phyloP scores from a whole-genome alignment of 2,113 vertebrate species.

The Garra rufa region DNA sequence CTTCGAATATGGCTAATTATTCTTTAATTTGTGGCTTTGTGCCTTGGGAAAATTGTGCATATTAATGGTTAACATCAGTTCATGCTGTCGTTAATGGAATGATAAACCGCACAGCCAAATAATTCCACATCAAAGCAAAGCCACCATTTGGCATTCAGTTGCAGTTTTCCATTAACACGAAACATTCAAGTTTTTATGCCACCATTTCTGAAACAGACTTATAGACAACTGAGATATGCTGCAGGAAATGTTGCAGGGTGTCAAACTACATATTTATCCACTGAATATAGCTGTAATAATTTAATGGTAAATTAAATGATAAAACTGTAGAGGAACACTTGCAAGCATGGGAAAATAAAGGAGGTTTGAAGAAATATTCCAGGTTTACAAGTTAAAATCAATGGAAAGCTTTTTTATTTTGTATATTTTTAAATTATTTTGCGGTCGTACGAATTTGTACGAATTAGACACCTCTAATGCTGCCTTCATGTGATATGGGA shows the following conservation, averaged over 20 bases:
- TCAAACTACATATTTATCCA: neutral
- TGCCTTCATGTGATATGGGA: too few species aligned
- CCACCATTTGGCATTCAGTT: conserved; percentile 54
- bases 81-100: conserved; percentile 31
- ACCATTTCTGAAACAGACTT: conserved; percentile 2
- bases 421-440: too few species aligned
- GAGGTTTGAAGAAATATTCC: neutral
- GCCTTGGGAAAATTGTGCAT: conserved; percentile 24
- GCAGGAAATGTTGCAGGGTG: neutral
- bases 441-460: too few species aligned
- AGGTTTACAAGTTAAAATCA: neutral
- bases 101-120: conserved; percentile 39
- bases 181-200: neutral
- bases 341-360: neutral
- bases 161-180: conserved; percentile 52
- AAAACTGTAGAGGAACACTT: neutral
- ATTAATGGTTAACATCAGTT: conserved; percentile 47
- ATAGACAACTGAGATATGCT: neutral
- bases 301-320: neutral
- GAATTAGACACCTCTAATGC: too few species aligned
- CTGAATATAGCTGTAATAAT: neutral
- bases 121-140: conserved; percentile 45
- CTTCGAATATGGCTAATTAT: conserved; percentile 31
- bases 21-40: conserved; percentile 27
- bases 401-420: neutral